A percentile compares a stretch with the other conserved stretches of the same genome.
These are phyloP conservation scores for Syndactyla subalaris DNA, from an alignment of 2,797 vertebrate species.

Conservation along the genomic window DNA sequence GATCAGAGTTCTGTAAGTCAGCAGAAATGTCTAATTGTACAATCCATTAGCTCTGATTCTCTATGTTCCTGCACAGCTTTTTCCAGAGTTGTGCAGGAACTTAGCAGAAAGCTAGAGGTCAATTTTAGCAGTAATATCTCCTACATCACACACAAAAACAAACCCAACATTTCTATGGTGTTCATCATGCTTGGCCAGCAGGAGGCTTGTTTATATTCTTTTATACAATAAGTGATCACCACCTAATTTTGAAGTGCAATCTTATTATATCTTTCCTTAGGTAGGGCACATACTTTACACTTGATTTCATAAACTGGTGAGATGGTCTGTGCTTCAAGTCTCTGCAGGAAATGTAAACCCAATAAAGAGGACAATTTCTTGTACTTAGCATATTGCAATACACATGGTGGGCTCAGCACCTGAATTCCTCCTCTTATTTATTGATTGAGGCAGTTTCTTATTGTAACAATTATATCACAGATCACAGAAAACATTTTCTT, in stretches of 20 bases:
- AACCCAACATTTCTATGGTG: not conserved
- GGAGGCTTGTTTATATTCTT: not conserved
- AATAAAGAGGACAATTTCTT: not conserved
- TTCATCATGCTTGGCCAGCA: not conserved
- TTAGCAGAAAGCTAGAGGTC: not conserved
- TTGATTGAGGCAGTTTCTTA: not conserved
- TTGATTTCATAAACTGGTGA: not conserved
- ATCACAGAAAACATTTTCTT: not conserved
- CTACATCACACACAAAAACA: not conserved
- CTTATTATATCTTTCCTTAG: not conserved
- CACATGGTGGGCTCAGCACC: not conserved
- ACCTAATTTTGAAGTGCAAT: not conserved
- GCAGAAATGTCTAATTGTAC: not conserved
- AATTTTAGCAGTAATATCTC: not conserved
- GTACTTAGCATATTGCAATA: not conserved
- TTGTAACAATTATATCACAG: not conserved
- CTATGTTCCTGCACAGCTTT: not conserved
- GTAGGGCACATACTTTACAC: not conserved
- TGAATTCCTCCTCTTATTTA: not conserved
- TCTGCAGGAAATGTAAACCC: not conserved
- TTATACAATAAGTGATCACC: not conserved
- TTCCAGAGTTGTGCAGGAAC: not conserved
- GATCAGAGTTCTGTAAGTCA: not conserved
- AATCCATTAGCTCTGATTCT: not conserved
- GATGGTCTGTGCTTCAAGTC: not conserved